Evolutionary conservation across 30 jellyfish, hydroid and myxozoan genomes (phyloP), one percentile per base, ranked within the genome.

Genomic region (Hydra vulgaris): DNA sequence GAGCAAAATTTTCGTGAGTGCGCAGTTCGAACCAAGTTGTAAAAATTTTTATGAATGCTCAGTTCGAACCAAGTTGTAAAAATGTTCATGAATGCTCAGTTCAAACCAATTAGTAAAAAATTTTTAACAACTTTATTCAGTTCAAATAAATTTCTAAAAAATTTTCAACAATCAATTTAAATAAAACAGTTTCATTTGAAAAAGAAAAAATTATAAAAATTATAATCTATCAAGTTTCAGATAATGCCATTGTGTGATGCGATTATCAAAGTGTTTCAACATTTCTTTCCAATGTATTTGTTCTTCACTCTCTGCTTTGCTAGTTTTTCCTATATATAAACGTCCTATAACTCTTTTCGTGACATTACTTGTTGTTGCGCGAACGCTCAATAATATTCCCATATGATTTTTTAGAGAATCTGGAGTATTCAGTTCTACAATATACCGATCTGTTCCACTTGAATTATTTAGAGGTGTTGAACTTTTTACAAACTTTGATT

Each of bases 351-450:
- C 82, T 8, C 85, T 81, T 23, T 78, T 78, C 16, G 27, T 78
- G 27, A 8, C 54, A 54, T 25, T 78, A 16, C 56, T 21, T 22
- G 85, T 78, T 7, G 27, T 66, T 53, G 85, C 79, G 7, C 85
- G 85, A 19, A 78, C 85, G 25, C 85, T 78, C 15, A 78, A 22
- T 16, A 78, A 61, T 21, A 78, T 61, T 15, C 85, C 85, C 85
- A 78, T 78, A 53, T 66, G 27, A 52, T 78, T 78, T 23, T 66
- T 27, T 7, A 78, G 23, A 55, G 85, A 53, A 17, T 78, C 85
- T 17, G 77, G 69, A 7, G 80, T 66, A 25, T 53, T 8, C 4
- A 52, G 27, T 15, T 66, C 55, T 19, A 26, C 15, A 8, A 66
- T 75, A 25, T 23, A 19, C 0, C 7, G 21, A 19, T n/a, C 23